Percentiles rank a stretch among this genome's conserved stretches.
phyloP scores from a whole-genome alignment of 2,888 invertebrate genomes.

The Syritta pipiens region DNA sequence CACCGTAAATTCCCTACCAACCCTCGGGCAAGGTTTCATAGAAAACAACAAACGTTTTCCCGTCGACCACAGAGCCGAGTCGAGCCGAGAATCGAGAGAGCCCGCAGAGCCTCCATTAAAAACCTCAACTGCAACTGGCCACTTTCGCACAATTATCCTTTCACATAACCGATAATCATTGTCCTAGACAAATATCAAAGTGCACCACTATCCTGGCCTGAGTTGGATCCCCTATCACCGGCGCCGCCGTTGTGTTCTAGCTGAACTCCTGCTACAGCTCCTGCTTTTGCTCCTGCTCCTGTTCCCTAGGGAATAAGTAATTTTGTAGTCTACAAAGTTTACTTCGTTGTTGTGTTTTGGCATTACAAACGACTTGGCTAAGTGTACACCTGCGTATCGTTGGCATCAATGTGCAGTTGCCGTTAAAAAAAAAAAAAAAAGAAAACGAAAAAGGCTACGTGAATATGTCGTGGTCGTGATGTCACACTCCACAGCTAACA shows the following conservation, averaged over 20 bases:
- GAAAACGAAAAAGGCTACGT: background rate
- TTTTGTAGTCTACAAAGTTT: constrained; percentile 61
- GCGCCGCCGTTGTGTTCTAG: background rate
- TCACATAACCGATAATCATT: constrained; percentile 39
- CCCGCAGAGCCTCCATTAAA: too few species aligned
- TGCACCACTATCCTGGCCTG: too few species aligned
- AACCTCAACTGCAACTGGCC: constrained; percentile 44
- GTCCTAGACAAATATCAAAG: constrained; percentile 57
- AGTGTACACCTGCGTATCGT: constrained; percentile 68
- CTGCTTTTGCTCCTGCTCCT: too few species aligned
- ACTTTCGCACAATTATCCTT: constrained; percentile 64
- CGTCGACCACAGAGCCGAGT: too few species aligned
- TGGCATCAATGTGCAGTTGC: constrained; percentile 44
- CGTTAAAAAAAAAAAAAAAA: constrained; percentile 25
- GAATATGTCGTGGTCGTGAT: constrained; percentile 10
- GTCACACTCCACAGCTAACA: constrained; percentile 1
- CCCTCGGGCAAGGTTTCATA: too few species aligned
- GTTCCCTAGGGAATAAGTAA: constrained; percentile 48
- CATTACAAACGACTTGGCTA: constrained; percentile 49
- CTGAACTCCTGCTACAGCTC: too few species aligned
- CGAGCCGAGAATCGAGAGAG: too few species aligned
- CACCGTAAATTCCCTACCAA: too few species aligned
- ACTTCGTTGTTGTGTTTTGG: constrained; percentile 25
- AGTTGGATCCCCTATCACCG: constrained; percentile 11
- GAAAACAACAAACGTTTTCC: too few species aligned